phyloP scores from a whole-genome alignment of 2,797 vertebrate genomes.

The Enteromius radiatus region DNA sequence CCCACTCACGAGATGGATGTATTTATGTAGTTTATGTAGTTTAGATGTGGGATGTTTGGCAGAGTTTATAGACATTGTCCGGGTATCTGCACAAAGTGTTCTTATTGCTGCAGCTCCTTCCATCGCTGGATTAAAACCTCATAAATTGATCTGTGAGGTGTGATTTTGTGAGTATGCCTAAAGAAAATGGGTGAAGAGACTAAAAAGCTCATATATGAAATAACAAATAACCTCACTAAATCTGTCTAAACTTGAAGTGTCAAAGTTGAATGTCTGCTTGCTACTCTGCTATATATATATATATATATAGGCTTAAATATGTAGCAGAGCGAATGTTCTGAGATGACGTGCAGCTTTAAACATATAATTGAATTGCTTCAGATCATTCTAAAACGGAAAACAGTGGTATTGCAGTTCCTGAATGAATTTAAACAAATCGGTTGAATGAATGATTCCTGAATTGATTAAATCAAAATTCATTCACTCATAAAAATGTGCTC shows the following conservation, averaged over 20 bases:
- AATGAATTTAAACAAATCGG: neutral
- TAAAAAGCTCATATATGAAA: neutral
- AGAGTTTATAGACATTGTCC: slow-evolving; percentile 14
- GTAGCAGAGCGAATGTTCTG: neutral
- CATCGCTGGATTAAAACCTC: slow-evolving; percentile 13
- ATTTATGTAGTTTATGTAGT: slow-evolving; percentile 20
- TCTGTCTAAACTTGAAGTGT: neutral
- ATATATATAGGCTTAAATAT: no score
- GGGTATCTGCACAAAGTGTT: slow-evolving; percentile 2
- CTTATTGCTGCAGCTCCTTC: neutral
- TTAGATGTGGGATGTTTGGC: neutral
- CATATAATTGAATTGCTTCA: neutral
- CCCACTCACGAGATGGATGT: neutral
- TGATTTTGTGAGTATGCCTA: neutral
- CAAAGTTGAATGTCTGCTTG: neutral
- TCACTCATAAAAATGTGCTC: neutral
- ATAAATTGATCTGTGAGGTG: neutral
- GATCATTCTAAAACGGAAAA: neutral
- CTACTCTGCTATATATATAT: no score
- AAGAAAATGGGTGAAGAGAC: neutral
- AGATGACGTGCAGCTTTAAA: neutral
- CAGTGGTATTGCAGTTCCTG: neutral
- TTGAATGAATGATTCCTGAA: neutral
- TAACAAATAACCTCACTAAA: neutral
- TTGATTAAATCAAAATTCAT: neutral